Conservation (phyloP, 1,140 invertebrate species). For the Parapsyche elsis region DNA sequence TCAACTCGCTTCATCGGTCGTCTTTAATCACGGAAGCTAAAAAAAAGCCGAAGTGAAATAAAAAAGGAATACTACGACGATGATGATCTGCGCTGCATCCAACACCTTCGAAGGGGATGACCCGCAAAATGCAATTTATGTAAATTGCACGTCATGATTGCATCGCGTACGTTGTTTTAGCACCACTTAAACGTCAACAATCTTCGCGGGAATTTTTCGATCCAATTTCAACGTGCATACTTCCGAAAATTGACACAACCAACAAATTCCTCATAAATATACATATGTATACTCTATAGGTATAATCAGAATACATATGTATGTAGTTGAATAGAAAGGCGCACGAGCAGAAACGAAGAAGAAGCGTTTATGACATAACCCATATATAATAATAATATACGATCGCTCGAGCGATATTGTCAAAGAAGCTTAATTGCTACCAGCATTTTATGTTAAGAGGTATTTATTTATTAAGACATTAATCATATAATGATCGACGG, state of each 20-base stretch:
- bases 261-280: too few species aligned
- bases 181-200: neutral
- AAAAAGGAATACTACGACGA: neutral
- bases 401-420: neutral
- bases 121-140: conserved; percentile 10
- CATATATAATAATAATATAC: too few species aligned
- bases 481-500: conserved; percentile 17
- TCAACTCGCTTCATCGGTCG: neutral
- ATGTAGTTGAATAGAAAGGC: too few species aligned
- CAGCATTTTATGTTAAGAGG: conserved; percentile 12
- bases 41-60: neutral
- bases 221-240: too few species aligned
- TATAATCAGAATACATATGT: too few species aligned
- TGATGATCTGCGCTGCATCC: neutral
- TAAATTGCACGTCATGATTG: neutral
- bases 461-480: conserved; percentile 34
- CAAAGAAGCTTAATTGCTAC: neutral
- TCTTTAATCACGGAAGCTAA: neutral
- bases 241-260: too few species aligned
- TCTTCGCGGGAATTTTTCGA: too few species aligned
- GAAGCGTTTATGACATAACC: too few species aligned
- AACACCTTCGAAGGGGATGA: conserved; percentile 4
- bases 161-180: neutral
- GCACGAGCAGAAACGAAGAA: too few species aligned
- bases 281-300: too few species aligned